Evolutionary conservation across 2,113 vertebrate genomes (phyloP), one percentile per base, ranked within the genome.

Genomic region (Taurulus bubalis): DNA sequence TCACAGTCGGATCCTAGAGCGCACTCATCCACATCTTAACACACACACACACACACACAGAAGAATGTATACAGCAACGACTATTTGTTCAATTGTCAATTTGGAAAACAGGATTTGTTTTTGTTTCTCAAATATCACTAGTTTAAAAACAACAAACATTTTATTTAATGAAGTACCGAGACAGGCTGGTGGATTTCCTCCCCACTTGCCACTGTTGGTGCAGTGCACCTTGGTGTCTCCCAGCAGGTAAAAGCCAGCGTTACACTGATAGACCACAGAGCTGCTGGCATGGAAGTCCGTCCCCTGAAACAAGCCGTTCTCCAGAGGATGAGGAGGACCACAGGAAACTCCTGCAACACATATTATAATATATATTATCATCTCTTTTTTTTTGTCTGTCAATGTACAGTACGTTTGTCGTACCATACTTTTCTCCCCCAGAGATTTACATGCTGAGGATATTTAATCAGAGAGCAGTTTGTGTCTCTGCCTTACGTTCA

Each of bases 1-100:
- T 96, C 92, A 0, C 98, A 99, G 68, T 99, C 97, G 1, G 98
- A 98, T 22, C 98, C 98, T 68, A 99, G 95, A 6, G 97, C 97
- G 0, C 98, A 99, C 88, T 99, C 98, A 55, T 99, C 97, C 51
- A 99, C 95, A 93, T 99, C 98, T 99, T 75, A 79, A 89, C 56
- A 83, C 58, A 66, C 30, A 62, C 32, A 64, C 20, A 77, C n/a
- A n/a, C 55, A 69, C 7, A 55, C 28, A 11, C 26, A 24, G 20
- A 16, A 11, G 1, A 63, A 63, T 18, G 56, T 32, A 30, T 6
- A 24, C 12, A 68, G 28, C 36, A 16, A 5, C 26, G 1, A 36
- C n/a, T 2, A 49, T 26, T 16, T 26, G 0, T 45, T 3, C 45
- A 32, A 18, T 74, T 30, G 6, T 30, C 7, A 38, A 38, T 6